Base-by-base conservation (phyloP, 1,140 invertebrate genomes). In the Ostrea edulis region DNA sequence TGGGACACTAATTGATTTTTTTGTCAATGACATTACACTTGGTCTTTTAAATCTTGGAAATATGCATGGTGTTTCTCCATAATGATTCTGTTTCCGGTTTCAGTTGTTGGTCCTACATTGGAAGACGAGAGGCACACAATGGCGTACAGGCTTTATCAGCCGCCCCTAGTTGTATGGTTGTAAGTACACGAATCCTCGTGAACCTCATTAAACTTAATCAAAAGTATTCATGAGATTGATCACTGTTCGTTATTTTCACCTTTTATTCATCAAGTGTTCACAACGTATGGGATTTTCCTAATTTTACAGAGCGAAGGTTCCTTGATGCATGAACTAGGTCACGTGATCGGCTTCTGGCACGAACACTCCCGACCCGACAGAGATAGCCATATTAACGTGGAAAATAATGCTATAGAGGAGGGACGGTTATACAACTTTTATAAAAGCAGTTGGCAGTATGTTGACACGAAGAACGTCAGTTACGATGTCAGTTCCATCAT, bases 391-490 rank as follows among this genome's bases (percentile, higher is more conserved):
- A 91, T 95, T 52, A 89, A 25, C 22, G 90, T 93, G 52, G 84
- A 91, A 25, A 68, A 90, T 12, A 86, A 92, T 71, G 90, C 92
- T 54, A 91, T 94, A n/a, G 86, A 89, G 20, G 86, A 87, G 9
- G 91, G 98, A 81, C 98, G 99, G 95, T 98, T 99, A 92, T 99
- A 99, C 94, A 99, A 99, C 94, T 99, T 99, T 95, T 98, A 99
- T 93, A 98, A 98, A 95, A 95, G 99, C 51, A 98, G 97, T 11
- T 97, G 97, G 35, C 93, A 94, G 62, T 92, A 95, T 82, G 93
- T 95, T 25, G 91, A 93, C 35, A 93, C 92, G n/a, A 89, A 92
- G 52, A 91, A 91, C 68, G 88, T 95, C 14, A 94, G 94, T 11
- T 95, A 95, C 85, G 95, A 95, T 87, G 91, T 94, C 20, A 93